Conservation (phyloP, 2,113 vertebrate species). For the Eurystomus gularis region DNA sequence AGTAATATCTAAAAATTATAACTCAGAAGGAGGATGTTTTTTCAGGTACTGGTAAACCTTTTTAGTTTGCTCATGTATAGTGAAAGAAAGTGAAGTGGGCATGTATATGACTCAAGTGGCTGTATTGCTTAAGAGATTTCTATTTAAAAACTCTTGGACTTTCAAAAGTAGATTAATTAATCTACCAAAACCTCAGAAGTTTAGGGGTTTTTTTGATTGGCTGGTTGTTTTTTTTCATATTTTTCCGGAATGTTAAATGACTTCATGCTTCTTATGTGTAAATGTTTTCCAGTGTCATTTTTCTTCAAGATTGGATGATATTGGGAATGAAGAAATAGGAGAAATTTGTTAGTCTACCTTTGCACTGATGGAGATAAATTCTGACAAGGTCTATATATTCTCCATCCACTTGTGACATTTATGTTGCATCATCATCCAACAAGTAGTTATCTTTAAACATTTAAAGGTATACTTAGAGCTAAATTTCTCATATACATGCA, state of each 20-base stretch:
- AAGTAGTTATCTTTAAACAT: neutral
- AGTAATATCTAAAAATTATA: neutral
- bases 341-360: neutral
- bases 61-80: neutral
- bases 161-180: neutral
- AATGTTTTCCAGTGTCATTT: neutral
- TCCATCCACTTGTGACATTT: neutral
- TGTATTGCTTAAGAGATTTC: neutral
- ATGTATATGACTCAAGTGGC: neutral
- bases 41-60: neutral
- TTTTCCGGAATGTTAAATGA: neutral
- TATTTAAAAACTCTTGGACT: neutral
- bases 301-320: neutral
- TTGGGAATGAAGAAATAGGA: neutral
- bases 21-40: neutral
- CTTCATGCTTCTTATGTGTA: neutral
- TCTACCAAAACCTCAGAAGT: no score
- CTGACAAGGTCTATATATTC: neutral
- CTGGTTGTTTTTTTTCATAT: rapidly evolving
- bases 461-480: neutral
- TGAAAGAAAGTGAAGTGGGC: neutral
- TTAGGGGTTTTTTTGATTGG: neutral
- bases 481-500: neutral
- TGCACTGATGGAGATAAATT: neutral
- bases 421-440: neutral